Evolutionary conservation across 2,797 vertebrate species (phyloP).

Genomic region (Myotis vivesi): DNA sequence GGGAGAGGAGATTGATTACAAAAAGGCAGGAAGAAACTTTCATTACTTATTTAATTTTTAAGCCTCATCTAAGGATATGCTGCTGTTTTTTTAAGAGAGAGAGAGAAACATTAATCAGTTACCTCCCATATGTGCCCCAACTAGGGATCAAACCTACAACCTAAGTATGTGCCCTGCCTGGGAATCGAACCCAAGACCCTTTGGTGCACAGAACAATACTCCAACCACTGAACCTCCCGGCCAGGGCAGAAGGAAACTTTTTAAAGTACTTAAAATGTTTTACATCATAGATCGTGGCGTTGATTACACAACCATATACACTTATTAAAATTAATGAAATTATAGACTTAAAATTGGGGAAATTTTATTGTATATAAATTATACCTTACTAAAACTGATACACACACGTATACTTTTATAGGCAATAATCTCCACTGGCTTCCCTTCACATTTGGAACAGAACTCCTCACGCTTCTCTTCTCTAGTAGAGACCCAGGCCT

Average conservation of each 20-base stretch:
- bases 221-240: not conserved
- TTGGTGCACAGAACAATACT: not conserved
- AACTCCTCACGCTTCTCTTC: not conserved
- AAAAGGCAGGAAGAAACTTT: not conserved
- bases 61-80: not conserved
- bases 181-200: not conserved
- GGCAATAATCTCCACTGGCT: not conserved
- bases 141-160: not conserved
- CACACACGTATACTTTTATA: not conserved
- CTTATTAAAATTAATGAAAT: not conserved
- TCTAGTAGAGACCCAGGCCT: not conserved
- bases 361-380: not conserved
- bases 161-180: not conserved
- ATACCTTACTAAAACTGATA: not conserved
- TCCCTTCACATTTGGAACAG: not conserved
- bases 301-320: not conserved
- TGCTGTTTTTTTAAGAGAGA: not conserved
- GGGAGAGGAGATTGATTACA: not conserved
- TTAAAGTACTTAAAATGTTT: not conserved
- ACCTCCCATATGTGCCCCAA: not conserved
- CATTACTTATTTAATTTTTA: not conserved
- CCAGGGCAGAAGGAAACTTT: not conserved
- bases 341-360: not conserved
- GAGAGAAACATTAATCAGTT: not conserved
- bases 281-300: not conserved